phyloP scores from a whole-genome alignment of 2,888 invertebrate species.

The Punctoribates punctum region DNA sequence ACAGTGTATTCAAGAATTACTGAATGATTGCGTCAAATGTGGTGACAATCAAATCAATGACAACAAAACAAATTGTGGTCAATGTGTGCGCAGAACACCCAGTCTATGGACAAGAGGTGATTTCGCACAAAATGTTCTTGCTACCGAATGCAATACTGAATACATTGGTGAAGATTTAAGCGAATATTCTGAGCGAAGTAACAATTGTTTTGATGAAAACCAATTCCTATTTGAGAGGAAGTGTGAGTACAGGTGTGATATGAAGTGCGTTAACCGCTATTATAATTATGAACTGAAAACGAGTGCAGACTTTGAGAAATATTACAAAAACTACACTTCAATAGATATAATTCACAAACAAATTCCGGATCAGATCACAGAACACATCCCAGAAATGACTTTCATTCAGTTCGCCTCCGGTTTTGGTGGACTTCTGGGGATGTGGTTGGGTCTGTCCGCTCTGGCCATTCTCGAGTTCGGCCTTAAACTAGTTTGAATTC shows the following conservation, averaged over 20 bases:
- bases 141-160: neutral
- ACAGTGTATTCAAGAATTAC: neutral
- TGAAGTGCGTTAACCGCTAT: neutral
- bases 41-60: neutral
- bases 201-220: neutral
- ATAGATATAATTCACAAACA: neutral
- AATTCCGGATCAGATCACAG: neutral
- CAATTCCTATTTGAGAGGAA: too few species aligned
- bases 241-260: neutral
- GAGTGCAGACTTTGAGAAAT: too few species aligned
- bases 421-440: neutral
- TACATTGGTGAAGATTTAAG: neutral
- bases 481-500: neutral
- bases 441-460: constrained; percentile 1
- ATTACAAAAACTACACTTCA: neutral
- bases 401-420: neutral
- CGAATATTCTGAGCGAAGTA: neutral
- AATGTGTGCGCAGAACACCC: too few species aligned
- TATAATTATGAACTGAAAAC: neutral
- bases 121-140: neutral
- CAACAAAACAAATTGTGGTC: too few species aligned
- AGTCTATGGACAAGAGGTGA: too few species aligned
- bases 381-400: neutral
- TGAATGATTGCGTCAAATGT: neutral
- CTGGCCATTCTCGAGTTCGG: neutral